Evolutionary conservation across 2,888 invertebrate genomes (phyloP).

Genomic region (Conops quadrifasciatus): DNA sequence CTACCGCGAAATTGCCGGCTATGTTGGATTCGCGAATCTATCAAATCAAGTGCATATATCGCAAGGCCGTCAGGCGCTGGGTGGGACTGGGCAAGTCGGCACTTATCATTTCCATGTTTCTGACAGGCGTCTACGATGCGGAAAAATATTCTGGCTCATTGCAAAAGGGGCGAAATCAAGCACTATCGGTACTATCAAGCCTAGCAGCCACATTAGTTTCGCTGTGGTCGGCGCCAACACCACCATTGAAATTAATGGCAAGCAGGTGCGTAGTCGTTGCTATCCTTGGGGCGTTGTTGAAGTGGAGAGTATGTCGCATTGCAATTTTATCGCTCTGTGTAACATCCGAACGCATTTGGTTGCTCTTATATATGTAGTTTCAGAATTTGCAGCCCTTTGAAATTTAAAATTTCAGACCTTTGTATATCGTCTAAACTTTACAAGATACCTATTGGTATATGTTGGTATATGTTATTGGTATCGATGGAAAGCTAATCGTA

Average conservation of each 20-base stretch:
- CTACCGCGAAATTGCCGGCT: constrained; percentile 83
- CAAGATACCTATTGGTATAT: no score
- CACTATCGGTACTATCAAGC: constrained; percentile 71
- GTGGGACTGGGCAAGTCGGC: constrained; percentile 99
- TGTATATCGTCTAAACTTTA: no score
- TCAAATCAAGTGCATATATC: constrained; percentile 95
- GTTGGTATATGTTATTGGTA: no score
- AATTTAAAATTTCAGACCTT: no score
- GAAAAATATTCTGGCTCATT: constrained; percentile 94
- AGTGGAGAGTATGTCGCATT: constrained; percentile 98
- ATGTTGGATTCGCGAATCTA: constrained; percentile 94
- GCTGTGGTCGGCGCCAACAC: constrained; percentile 98
- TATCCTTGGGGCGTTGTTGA: constrained; percentile 99
- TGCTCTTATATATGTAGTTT: no score
- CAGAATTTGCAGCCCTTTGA: no score
- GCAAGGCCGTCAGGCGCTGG: constrained; percentile 94
- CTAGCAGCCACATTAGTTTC: constrained; percentile 93
- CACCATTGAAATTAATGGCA: constrained; percentile 89
- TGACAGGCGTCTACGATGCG: constrained; percentile 94
- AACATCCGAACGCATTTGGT: constrained; percentile 95
- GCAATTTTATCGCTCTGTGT: constrained; percentile 96
- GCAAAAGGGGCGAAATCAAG: constrained; percentile 68
- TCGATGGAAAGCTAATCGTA: no score
- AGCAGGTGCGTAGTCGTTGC: constrained; percentile 88
- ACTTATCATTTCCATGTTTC: constrained; percentile 97